Percentiles rank a stretch among this genome's conserved stretches.
phyloP scores from a whole-genome alignment of 2,113 vertebrate species.

The Verasper variegatus region DNA sequence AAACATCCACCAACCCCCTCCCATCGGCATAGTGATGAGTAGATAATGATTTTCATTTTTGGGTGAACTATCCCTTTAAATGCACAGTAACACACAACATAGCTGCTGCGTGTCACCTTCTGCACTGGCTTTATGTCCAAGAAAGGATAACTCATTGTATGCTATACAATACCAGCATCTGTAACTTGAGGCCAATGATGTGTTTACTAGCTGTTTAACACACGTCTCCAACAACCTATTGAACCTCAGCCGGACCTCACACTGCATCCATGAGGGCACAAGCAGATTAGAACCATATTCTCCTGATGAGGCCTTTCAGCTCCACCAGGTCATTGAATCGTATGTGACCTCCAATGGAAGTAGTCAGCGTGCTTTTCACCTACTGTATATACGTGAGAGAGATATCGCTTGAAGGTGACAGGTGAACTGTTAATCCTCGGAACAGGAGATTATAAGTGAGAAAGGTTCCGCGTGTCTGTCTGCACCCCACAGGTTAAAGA shows the following conservation, averaged over 20 bases:
- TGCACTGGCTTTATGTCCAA: too few species aligned
- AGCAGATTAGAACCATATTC: slow-evolving; percentile 46
- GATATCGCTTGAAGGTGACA: slow-evolving; percentile 39
- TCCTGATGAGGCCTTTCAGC: slow-evolving; percentile 44
- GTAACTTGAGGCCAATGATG: too few species aligned
- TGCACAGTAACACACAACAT: too few species aligned
- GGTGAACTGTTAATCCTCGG: slow-evolving; percentile 25
- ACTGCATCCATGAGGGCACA: slow-evolving; percentile 19
- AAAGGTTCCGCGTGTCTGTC: slow-evolving; percentile 37
- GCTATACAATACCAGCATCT: too few species aligned
- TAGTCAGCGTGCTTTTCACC: slow-evolving; percentile 20
- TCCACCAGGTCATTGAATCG: slow-evolving; percentile 65
- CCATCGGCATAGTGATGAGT: too few species aligned
- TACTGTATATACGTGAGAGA: neutral
- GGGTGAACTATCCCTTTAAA: too few species aligned
- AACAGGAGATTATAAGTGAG: slow-evolving; percentile 13
- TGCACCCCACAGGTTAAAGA: neutral
- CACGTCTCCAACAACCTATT: neutral
- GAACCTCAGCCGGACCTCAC: slow-evolving; percentile 2
- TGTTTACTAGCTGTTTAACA: too few species aligned
- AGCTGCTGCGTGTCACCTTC: too few species aligned
- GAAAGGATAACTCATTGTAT: too few species aligned
- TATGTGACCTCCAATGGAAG: slow-evolving; percentile 65
- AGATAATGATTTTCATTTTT: too few species aligned
- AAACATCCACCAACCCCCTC: too few species aligned